These are phyloP conservation scores for Streblospio benedicti DNA, from an alignment of 1,140 invertebrate species.

Conservation along the genomic window DNA sequence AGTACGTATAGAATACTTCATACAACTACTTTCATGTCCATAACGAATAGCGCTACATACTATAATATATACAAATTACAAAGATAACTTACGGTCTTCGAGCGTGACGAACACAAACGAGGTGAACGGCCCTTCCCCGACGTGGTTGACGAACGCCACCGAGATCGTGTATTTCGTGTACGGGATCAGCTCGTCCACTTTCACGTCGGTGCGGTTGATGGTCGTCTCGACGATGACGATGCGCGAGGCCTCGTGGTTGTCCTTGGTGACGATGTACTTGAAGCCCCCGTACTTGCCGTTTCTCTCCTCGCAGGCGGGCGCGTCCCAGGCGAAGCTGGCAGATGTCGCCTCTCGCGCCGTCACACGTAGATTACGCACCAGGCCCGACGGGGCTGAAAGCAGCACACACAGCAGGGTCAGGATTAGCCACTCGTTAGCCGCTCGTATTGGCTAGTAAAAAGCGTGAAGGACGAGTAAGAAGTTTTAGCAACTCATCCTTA, in stretches of 20 bases:
- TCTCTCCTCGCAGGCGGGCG: not conserved
- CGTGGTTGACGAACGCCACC: conserved; percentile 11
- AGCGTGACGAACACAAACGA: not conserved
- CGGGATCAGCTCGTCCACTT: conserved; percentile 8
- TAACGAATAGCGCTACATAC: too few species aligned
- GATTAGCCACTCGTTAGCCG: too few species aligned
- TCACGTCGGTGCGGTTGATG: conserved; percentile 8
- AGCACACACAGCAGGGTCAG: not conserved
- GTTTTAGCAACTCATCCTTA: too few species aligned
- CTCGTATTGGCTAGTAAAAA: too few species aligned
- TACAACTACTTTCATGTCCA: too few species aligned
- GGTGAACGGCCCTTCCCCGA: conserved; percentile 1
- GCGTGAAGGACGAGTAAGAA: too few species aligned
- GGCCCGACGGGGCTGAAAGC: not conserved
- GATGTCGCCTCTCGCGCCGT: not conserved
- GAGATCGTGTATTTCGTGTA: conserved; percentile 11
- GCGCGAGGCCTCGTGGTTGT: not conserved
- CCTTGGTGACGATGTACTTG: not conserved
- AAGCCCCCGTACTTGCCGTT: not conserved
- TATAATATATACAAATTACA: too few species aligned
- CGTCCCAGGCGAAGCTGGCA: not conserved
- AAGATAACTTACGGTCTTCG: conserved; percentile 3
- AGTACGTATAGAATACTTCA: too few species aligned
- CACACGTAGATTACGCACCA: not conserved
- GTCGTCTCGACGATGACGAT: not conserved